phyloP scores from a whole-genome alignment of 2,113 vertebrate species.

The Brachionichthys hirsutus region DNA sequence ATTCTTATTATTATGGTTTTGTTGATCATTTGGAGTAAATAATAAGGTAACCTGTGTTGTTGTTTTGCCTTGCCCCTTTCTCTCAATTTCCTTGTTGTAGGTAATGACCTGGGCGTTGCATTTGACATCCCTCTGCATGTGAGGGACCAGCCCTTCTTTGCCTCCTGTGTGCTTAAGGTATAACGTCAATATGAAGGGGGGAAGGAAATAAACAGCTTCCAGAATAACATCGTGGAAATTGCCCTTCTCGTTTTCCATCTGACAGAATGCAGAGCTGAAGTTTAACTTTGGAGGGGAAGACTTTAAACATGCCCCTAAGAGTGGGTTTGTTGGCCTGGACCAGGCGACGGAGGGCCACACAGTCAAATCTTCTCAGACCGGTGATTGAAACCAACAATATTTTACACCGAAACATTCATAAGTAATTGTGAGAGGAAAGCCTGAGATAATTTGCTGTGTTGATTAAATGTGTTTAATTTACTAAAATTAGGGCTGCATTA shows the following conservation, averaged over 20 bases:
- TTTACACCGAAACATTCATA: background rate
- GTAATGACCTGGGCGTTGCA: conserved; percentile 90
- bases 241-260: background rate
- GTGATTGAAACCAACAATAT: conserved; percentile 63
- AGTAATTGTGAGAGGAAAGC: background rate
- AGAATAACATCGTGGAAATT: background rate
- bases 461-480: too few relatives aligned
- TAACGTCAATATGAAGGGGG: background rate
- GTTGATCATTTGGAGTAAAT: background rate
- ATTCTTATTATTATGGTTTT: background rate
- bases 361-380: conserved; percentile 88
- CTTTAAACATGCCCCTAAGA: conserved; percentile 90
- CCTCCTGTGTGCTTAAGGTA: conserved; percentile 97
- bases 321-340: conserved; percentile 84
- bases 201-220: background rate
- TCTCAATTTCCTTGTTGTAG: conserved; percentile 64
- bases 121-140: conserved; percentile 90
- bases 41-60: background rate
- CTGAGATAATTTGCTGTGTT: background rate
- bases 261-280: conserved; percentile 93
- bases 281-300: conserved; percentile 96
- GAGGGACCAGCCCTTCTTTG: conserved; percentile 89
- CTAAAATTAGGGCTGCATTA: background rate
- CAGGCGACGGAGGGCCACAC: conserved; percentile 84
- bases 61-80: background rate